phyloP scores from a whole-genome alignment of 2,888 invertebrate species.

The Petrolisthes manimaculis region DNA sequence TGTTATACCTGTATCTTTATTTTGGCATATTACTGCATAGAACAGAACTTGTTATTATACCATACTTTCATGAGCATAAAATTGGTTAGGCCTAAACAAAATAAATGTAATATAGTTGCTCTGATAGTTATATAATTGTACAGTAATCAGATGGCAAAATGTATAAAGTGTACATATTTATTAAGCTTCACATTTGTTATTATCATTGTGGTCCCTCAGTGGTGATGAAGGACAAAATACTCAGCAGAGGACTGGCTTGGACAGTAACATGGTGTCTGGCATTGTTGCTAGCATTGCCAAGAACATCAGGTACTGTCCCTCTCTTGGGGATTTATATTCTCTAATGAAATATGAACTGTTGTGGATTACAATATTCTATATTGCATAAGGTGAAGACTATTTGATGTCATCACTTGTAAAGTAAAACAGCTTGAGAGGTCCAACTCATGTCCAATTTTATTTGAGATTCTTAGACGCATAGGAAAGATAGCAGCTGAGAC shows the following conservation, averaged over 20 bases:
- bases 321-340: background rate
- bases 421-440: background rate
- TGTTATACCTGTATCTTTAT: background rate
- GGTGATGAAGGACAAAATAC: conserved; percentile 43
- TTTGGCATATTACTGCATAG: no score
- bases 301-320: conserved; percentile 51
- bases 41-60: no score
- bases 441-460: background rate
- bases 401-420: background rate
- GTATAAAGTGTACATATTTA: no score
- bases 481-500: no score
- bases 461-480: background rate
- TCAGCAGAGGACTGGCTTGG: conserved; percentile 50
- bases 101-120: background rate
- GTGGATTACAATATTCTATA: no score
- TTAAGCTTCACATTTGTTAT: no score
- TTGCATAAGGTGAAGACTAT: background rate
- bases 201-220: conserved; percentile 5
- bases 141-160: no score
- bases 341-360: background rate
- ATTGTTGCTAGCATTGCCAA: conserved; percentile 54
- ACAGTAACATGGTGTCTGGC: conserved; percentile 46
- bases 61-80: background rate
- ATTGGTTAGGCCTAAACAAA: background rate
- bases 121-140: no score